phyloP scores from a whole-genome alignment of 2,797 vertebrate species.

The Gambelia wislizenii region DNA sequence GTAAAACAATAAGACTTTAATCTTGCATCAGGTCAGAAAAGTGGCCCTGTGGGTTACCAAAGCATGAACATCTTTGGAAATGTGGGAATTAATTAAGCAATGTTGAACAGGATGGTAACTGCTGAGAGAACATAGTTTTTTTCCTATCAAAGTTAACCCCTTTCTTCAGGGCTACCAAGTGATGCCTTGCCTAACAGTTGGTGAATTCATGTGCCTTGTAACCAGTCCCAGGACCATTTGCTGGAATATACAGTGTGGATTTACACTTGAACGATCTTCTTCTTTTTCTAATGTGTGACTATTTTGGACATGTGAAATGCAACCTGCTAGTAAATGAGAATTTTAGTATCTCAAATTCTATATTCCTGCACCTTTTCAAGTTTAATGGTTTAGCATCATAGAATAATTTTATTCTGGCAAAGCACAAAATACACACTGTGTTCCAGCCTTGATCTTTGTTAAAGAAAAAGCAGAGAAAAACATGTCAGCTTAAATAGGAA shows the following conservation, averaged over 20 bases:
- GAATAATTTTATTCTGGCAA: not conserved
- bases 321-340: not conserved
- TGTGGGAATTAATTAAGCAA: not conserved
- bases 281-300: not conserved
- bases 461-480: not conserved
- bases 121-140: not conserved
- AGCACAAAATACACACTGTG: not conserved
- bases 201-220: not conserved
- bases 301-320: not conserved
- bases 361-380: not conserved
- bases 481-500: not conserved
- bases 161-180: not conserved
- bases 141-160: not conserved
- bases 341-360: not conserved
- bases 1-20: too few relatives aligned
- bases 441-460: conserved; percentile 4
- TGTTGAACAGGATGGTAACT: not conserved
- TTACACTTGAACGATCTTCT: not conserved
- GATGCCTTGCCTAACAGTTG: too few relatives aligned
- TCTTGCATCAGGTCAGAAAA: too few relatives aligned
- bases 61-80: not conserved
- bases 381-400: not conserved
- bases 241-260: not conserved
- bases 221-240: not conserved
- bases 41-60: not conserved